Evolutionary conservation across 2,113 vertebrate genomes (phyloP).

Genomic region (Grus americana): DNA sequence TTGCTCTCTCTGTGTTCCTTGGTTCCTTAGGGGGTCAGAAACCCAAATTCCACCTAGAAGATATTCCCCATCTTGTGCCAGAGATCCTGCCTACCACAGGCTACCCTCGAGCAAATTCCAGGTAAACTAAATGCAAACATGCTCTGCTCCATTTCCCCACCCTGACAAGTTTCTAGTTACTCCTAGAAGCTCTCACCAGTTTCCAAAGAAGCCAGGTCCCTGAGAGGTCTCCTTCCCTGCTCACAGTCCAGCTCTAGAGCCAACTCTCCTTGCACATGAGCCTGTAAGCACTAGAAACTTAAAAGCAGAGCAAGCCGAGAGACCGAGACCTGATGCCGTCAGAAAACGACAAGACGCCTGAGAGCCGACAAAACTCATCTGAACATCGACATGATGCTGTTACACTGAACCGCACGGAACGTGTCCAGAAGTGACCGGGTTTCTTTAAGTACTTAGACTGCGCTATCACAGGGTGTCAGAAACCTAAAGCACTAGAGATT

Average conservation of each 20-base stretch:
- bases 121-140: neutral
- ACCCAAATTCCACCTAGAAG: neutral
- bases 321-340: neutral
- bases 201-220: neutral
- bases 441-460: neutral
- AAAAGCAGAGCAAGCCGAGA: slow-evolving; percentile 1
- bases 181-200: neutral
- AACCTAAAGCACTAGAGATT: neutral
- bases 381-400: neutral
- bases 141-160: neutral
- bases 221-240: neutral
- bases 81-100: neutral
- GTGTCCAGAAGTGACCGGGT: neutral
- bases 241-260: neutral
- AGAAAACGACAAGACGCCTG: neutral
- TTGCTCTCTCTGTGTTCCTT: neutral
- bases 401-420: neutral
- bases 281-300: neutral
- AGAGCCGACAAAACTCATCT: slow-evolving; percentile 21
- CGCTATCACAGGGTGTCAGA: neutral
- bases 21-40: neutral
- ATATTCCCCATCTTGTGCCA: neutral
- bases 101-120: neutral
- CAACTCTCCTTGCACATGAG: neutral
- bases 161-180: neutral